phyloP scores from a whole-genome alignment of 2,113 vertebrate species.

The Cheirogaleus medius region DNA sequence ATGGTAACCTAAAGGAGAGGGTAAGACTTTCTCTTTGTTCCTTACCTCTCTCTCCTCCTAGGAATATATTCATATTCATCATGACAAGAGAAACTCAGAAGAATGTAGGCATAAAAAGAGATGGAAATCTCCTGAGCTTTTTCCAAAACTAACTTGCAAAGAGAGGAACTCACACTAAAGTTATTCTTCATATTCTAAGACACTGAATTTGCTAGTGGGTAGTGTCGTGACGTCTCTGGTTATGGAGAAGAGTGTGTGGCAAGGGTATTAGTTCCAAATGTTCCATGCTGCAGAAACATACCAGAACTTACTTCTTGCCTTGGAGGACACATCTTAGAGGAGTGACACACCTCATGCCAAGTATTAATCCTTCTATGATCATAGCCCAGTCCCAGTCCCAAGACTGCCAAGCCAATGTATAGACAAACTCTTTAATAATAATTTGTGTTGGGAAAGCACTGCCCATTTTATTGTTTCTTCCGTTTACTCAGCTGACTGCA shows the following conservation, averaged over 20 bases:
- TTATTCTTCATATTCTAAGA: neutral
- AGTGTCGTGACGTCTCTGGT: neutral
- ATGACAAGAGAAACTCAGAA: neutral
- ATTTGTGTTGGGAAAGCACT: neutral
- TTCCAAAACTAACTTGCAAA: neutral
- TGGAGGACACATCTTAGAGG: neutral
- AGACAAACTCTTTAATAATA: neutral
- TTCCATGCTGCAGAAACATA: neutral
- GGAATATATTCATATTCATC: neutral
- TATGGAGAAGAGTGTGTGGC: neutral
- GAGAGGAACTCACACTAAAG: neutral
- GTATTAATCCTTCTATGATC: neutral
- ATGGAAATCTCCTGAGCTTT: neutral
- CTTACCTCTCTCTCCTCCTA: neutral
- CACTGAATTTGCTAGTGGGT: neutral
- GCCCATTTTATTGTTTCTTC: neutral
- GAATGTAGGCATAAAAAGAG: neutral
- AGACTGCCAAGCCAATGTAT: neutral
- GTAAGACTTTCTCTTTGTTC: neutral
- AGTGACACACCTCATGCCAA: neutral
- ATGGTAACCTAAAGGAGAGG: neutral
- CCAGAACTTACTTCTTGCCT: neutral
- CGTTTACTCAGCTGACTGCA: neutral
- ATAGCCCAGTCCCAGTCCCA: neutral
- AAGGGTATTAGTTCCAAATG: neutral